phyloP scores from a whole-genome alignment of 2,797 vertebrate genomes.

The Chrysocyon brachyurus region DNA sequence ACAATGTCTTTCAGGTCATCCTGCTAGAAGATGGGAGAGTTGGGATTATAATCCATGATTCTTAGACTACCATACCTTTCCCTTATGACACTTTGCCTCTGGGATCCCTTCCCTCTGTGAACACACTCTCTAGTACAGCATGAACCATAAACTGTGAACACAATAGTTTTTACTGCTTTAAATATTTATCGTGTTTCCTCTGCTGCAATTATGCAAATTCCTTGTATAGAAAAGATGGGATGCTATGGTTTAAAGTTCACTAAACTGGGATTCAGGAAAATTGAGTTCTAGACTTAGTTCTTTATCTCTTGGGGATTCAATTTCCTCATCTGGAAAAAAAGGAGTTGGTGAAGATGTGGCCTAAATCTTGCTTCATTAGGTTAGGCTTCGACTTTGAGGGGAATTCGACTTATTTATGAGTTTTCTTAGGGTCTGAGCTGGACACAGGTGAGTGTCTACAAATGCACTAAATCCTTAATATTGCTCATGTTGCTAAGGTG shows the following conservation, averaged over 20 bases:
- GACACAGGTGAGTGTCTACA: background rate
- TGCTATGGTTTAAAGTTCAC: background rate
- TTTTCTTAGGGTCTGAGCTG: background rate
- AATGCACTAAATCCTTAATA: background rate
- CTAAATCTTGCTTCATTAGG: background rate
- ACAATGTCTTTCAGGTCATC: background rate
- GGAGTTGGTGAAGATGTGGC: background rate
- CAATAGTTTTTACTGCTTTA: background rate
- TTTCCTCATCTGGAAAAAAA: background rate
- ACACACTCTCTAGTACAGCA: background rate
- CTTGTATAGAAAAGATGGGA: background rate
- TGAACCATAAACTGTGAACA: background rate
- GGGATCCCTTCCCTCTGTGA: background rate
- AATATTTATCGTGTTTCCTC: background rate
- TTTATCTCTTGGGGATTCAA: background rate
- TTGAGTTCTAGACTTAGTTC: background rate
- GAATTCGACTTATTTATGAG: slow-evolving; percentile 9
- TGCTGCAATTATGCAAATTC: background rate
- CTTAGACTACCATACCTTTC: background rate
- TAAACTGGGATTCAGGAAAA: background rate
- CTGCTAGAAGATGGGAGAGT: background rate
- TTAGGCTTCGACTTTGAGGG: background rate
- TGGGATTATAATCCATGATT: background rate
- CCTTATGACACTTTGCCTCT: background rate
- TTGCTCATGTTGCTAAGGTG: background rate